These are phyloP conservation scores for Speoplatyrhinus poulsoni DNA, from an alignment of 2,113 vertebrate species.

Conservation along the genomic window DNA sequence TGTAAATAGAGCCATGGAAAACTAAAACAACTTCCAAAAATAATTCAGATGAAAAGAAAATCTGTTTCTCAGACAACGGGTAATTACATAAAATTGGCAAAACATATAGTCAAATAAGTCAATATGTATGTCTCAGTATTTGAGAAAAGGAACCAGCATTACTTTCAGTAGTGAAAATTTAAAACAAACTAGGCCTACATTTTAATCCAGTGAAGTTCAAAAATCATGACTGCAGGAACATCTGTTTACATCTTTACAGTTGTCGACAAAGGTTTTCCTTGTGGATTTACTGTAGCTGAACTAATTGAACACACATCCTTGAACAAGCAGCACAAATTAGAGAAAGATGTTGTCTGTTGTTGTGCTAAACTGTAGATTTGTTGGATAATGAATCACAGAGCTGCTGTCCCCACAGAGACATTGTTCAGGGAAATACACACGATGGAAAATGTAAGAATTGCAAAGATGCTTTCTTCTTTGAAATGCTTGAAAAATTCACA, in stretches of 20 bases:
- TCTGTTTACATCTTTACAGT: conserved; percentile 20
- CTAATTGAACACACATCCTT: conserved; percentile 48
- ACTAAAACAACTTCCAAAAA: too few species aligned
- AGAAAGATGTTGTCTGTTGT: not conserved
- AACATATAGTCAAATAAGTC: too few species aligned
- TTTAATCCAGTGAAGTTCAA: not conserved
- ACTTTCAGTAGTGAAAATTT: not conserved
- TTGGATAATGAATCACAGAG: conserved; percentile 32
- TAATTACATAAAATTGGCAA: too few species aligned
- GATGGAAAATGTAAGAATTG: not conserved
- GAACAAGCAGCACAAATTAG: conserved; percentile 21
- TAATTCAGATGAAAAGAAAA: too few species aligned
- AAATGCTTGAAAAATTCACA: not conserved
- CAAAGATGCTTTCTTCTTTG: conserved; percentile 6
- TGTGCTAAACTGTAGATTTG: conserved; percentile 21
- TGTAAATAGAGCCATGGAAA: too few species aligned
- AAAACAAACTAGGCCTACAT: not conserved
- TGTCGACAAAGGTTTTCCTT: conserved; percentile 16
- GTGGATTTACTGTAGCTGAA: conserved; percentile 7
- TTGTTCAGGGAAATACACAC: conserved; percentile 10
- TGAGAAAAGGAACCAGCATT: not conserved
- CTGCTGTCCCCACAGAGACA: conserved; percentile 22
- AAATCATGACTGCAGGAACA: conserved; percentile 30
- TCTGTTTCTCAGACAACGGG: too few species aligned
- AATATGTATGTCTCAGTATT: too few species aligned